Evolutionary conservation across 2,888 invertebrate species (phyloP).

Genomic region (Aporophyla nigra): DNA sequence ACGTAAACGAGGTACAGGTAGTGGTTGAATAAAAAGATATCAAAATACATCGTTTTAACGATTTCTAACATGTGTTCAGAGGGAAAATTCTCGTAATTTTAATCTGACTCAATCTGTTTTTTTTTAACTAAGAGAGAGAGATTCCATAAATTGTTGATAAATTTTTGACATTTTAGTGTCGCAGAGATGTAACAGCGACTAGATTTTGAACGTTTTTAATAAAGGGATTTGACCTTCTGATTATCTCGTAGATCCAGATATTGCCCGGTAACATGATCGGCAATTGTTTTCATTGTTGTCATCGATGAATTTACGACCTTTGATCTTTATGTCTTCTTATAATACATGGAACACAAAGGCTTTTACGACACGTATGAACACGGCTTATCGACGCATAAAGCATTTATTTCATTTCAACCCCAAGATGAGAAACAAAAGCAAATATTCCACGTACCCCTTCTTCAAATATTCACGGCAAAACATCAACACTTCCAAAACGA

Average conservation of each 20-base stretch:
- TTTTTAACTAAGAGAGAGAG: too few species aligned
- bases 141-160: too few species aligned
- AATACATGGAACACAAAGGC: background rate
- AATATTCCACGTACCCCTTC: background rate
- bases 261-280: background rate
- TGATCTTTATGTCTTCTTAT: background rate
- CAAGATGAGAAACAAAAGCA: background rate
- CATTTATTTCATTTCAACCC: background rate
- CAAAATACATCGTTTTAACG: background rate
- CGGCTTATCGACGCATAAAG: background rate
- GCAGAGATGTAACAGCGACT: too few species aligned
- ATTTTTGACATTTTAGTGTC: too few species aligned
- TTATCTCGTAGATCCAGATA: too few species aligned
- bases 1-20: background rate
- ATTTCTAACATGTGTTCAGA: background rate
- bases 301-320: background rate
- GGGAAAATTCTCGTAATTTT: too few species aligned
- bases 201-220: too few species aligned
- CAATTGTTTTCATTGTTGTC: background rate
- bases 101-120: too few species aligned
- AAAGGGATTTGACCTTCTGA: too few species aligned
- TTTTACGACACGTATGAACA: background rate
- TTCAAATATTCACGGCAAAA: constrained; percentile 35
- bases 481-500: constrained; percentile 15
- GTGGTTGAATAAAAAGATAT: background rate